Evolutionary conservation across 2,797 vertebrate genomes (phyloP).

Genomic region (Astyanax mexicanus): DNA sequence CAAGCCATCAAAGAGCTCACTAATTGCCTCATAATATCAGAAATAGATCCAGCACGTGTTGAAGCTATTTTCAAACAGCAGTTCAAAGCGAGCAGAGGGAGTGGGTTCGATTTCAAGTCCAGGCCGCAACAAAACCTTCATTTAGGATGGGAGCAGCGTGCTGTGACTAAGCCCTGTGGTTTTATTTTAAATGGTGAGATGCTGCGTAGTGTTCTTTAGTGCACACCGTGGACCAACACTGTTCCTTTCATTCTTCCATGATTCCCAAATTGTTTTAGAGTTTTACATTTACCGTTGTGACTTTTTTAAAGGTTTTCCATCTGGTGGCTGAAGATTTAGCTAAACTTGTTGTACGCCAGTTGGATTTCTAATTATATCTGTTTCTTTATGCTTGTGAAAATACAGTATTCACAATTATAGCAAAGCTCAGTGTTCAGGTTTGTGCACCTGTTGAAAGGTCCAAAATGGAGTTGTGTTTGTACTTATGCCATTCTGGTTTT

Average conservation of each 20-base stretch:
- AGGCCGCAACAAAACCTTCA: slow-evolving; percentile 39
- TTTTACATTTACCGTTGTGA: slow-evolving; percentile 11
- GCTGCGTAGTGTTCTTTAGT: slow-evolving; percentile 16
- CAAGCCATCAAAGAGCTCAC: slow-evolving; percentile 63
- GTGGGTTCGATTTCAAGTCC: slow-evolving; percentile 47
- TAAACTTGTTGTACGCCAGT: neutral
- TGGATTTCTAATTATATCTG: neutral
- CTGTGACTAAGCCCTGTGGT: slow-evolving; percentile 26
- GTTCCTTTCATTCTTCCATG: slow-evolving; percentile 2
- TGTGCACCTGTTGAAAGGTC: slow-evolving; percentile 8
- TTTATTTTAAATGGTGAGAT: slow-evolving; percentile 38
- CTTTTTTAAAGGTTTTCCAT: neutral
- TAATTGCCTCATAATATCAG: slow-evolving; percentile 64
- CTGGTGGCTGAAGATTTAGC: neutral
- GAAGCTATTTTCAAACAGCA: slow-evolving; percentile 56
- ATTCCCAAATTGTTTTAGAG: neutral
- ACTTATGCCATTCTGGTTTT: slow-evolving; percentile 10
- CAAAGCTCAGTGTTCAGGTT: slow-evolving; percentile 21
- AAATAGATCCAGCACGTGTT: slow-evolving; percentile 59
- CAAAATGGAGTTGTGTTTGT: slow-evolving; percentile 26
- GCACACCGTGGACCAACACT: slow-evolving; percentile 3
- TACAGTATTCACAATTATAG: slow-evolving; percentile 1
- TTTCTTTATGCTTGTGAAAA: neutral
- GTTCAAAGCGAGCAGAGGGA: slow-evolving; percentile 55
- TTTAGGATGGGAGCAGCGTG: slow-evolving; percentile 31